These are phyloP conservation scores for Liopterus haemorrhoidalis DNA, from an alignment of 2,888 invertebrate genomes.

Conservation along the genomic window DNA sequence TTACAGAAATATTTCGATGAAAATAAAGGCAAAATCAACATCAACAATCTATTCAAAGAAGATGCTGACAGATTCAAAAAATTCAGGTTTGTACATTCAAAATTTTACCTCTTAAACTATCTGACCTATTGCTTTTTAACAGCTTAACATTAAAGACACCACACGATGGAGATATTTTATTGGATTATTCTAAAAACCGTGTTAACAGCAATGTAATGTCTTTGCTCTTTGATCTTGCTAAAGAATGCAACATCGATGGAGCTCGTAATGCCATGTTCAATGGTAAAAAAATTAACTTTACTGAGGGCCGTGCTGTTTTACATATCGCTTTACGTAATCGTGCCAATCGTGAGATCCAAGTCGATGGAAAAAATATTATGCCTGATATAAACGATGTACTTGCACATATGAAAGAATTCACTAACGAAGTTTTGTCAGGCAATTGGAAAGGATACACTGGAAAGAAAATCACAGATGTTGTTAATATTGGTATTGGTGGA, in stretches of 20 bases:
- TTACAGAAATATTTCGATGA: conserved; percentile 67
- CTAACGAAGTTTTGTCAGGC: conserved; percentile 65
- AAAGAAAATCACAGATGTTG: conserved; percentile 90
- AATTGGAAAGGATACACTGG: conserved; percentile 82
- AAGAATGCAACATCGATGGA: conserved; percentile 72
- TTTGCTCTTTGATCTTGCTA: conserved; percentile 75
- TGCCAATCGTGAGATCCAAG: conserved; percentile 66
- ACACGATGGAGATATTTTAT: conserved; percentile 80
- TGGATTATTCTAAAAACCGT: conserved; percentile 97
- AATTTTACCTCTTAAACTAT: conserved; percentile 1
- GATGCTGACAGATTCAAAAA: conserved; percentile 80
- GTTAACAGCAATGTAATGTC: conserved; percentile 70
- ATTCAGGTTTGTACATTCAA: conserved; percentile 63
- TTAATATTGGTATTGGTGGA: conserved; percentile 99
- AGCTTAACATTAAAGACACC: conserved; percentile 74
- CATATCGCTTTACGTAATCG: conserved; percentile 92
- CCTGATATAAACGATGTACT: conserved; percentile 88
- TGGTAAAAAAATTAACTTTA: conserved; percentile 96
- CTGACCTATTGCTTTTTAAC: conserved; percentile 31
- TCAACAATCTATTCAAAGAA: conserved; percentile 73
- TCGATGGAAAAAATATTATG: conserved; percentile 86
- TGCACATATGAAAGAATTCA: conserved; percentile 91
- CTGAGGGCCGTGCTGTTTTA: conserved; percentile 91
- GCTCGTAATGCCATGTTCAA: conserved; percentile 86
- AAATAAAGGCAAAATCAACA: conserved; percentile 69